phyloP scores from a whole-genome alignment of 1,140 invertebrate genomes.

The Bombyx mandarina region DNA sequence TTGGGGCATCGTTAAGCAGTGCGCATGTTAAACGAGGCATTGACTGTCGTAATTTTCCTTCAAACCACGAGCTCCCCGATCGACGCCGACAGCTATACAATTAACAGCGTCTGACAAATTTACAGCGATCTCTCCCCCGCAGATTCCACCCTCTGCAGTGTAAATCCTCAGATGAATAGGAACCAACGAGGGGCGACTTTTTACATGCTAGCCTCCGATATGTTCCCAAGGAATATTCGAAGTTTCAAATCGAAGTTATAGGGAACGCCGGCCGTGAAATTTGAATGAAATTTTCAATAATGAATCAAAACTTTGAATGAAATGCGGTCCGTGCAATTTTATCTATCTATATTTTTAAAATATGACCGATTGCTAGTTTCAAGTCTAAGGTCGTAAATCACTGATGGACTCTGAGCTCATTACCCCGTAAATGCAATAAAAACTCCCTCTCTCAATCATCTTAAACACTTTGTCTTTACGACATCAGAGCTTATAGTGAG shows the following conservation, averaged over 20 bases:
- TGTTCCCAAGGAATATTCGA: conserved; percentile 3
- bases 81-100: conserved; percentile 40
- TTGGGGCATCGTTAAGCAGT: conserved; percentile 29
- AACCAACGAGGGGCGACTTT: conserved; percentile 5
- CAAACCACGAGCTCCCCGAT: conserved; percentile 21
- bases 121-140: conserved; percentile 43
- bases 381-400: no score
- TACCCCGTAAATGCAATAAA: no score
- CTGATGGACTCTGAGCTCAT: no score
- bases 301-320: conserved; percentile 9
- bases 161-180: conserved; percentile 10
- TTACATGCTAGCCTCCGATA: conserved; percentile 8
- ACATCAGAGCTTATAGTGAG: no score
- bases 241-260: conserved; percentile 2
- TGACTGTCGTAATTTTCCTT: conserved; percentile 26
- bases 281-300: conserved; percentile 7
- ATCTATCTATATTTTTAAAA: no score
- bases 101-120: conserved; percentile 61
- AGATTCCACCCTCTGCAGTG: conserved; percentile 5
- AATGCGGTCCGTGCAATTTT: neutral
- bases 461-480: no score
- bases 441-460: no score
- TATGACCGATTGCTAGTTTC: no score
- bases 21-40: conserved; percentile 28
- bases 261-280: conserved; percentile 4